Evolutionary conservation across 2,888 invertebrate species (phyloP).

Genomic region (Erynnis tages): DNA sequence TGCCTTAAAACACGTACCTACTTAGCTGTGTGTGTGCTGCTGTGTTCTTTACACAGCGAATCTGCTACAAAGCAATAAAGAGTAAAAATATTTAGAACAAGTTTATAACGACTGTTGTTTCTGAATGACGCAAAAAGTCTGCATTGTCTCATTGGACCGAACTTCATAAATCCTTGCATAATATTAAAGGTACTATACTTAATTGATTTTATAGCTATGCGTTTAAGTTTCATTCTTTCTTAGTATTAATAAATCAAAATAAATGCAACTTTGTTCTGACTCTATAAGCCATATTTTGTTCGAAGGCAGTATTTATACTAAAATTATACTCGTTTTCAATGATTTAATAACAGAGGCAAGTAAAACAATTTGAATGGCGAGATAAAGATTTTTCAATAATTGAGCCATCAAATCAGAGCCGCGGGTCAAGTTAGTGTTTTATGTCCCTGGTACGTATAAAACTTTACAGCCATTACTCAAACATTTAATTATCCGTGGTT

Average conservation of each 20-base stretch:
- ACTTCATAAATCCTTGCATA: not conserved
- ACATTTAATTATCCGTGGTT: conserved; percentile 38
- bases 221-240: not conserved
- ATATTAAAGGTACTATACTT: no score
- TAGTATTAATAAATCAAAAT: conserved; percentile 1
- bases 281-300: conserved; percentile 7
- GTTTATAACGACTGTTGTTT: not conserved
- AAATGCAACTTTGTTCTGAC: conserved; percentile 9
- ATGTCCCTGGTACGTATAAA: conserved; percentile 16
- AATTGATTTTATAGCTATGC: not conserved
- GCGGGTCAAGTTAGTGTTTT: conserved; percentile 24
- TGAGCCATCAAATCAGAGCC: conserved; percentile 24
- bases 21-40: no score
- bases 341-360: conserved; percentile 21
- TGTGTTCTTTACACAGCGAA: no score
- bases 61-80: no score
- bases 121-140: not conserved
- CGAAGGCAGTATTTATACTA: conserved; percentile 8
- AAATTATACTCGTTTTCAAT: conserved; percentile 13
- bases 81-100: not conserved
- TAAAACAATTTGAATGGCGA: conserved; percentile 24
- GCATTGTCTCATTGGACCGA: not conserved
- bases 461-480: conserved; percentile 33
- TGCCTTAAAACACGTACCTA: no score
- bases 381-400: conserved; percentile 26